phyloP scores from a whole-genome alignment of 2,113 vertebrate genomes.

The Gavia stellata region DNA sequence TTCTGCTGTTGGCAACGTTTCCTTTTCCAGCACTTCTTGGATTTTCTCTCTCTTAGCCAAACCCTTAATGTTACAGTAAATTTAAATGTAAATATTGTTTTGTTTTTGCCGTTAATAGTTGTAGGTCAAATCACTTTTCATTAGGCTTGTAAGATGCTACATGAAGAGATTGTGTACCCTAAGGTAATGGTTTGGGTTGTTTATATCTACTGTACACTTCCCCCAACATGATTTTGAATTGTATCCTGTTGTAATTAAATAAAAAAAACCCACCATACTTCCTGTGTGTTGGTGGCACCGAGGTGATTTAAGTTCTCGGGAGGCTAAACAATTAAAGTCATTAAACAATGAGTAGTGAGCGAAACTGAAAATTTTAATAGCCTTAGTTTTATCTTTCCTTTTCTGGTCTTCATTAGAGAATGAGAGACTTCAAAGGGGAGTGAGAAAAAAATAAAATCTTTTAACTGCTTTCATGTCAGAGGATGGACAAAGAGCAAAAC shows the following conservation, averaged over 20 bases:
- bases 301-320: slow-evolving; percentile 45
- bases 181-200: slow-evolving; percentile 54
- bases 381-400: slow-evolving; percentile 50
- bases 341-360: slow-evolving; percentile 23
- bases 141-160: slow-evolving; percentile 43
- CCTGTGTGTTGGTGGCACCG: slow-evolving; percentile 61
- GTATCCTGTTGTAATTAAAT: slow-evolving; percentile 60
- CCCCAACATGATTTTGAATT: slow-evolving; percentile 28
- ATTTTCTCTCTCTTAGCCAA: slow-evolving; percentile 3
- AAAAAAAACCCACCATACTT: slow-evolving; percentile 4
- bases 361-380: slow-evolving; percentile 55
- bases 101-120: slow-evolving; percentile 42
- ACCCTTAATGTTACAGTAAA: slow-evolving; percentile 14
- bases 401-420: slow-evolving; percentile 50
- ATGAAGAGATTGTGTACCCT: slow-evolving; percentile 37
- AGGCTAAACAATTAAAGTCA: slow-evolving; percentile 53
- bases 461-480: slow-evolving; percentile 38
- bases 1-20: slow-evolving; percentile 24
- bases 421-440: slow-evolving; percentile 35
- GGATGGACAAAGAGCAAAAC: slow-evolving; percentile 3
- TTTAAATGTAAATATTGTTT: slow-evolving; percentile 52
- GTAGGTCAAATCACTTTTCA: slow-evolving; percentile 58
- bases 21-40: neutral
- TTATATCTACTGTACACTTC: slow-evolving; percentile 52
- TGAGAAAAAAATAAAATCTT: neutral